Base-by-base conservation (phyloP, 2,113 vertebrate species). In the Barbus barbus region DNA sequence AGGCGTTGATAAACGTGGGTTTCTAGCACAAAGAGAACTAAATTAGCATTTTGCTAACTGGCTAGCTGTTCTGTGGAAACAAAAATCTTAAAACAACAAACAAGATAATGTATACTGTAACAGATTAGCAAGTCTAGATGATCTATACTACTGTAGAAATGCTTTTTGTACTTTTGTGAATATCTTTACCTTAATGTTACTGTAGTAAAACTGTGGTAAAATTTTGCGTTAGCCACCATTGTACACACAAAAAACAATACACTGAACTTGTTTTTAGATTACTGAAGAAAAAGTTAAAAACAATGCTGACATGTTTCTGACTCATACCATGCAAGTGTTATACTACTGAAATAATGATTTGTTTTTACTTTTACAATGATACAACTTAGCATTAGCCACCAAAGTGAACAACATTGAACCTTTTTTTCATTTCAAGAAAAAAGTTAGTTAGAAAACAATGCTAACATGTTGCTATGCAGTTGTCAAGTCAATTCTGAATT, bases 11-110 rank as follows among this genome's bases (percentile, higher is more conserved):
- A 63, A 79, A 61, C 24, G 7, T n/a, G 24, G 9, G n/a, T 48
- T 81, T 28, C 78, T 65, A 28, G 18, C 38, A 18, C 14, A 79
- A 8, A 3, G n/a, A 41, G n/a, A 41, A 53, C 38, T 28, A 44
- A 79, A 79, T 63, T 79, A 28, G 20, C 75, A 36, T 78, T 3
- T 9, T 41, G 53, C 75, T 38, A 63, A 79, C 31, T 24, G 5
- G 33, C 33, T 78, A 78, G 28, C 20, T 78, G 22, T 26, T 28
- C 4, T 11, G 38, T 26, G 33, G 56, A 22, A 20, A 26, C 41
- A 18, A 20, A 33, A 38, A 79, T 63, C 36, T 11, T 44, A 28
- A 78, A 58, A 38, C 51, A 38, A 38, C 36, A n/a, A 38, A 38
- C 20, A 60, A 22, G 51, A 58, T 44, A 26, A 16, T 16, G 9